Conservation (phyloP, 1,140 invertebrate species). For the Atta cephalotes region DNA sequence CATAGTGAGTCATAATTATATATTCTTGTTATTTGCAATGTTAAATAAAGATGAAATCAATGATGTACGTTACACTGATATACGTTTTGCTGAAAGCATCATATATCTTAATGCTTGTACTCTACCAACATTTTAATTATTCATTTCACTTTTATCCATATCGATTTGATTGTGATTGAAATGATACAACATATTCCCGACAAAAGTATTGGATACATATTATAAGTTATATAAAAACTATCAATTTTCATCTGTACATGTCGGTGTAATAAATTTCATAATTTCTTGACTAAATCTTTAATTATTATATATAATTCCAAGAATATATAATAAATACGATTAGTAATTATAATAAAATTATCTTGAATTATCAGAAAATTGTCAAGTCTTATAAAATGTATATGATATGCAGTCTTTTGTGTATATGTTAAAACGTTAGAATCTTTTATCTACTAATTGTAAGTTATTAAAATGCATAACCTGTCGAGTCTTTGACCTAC, state of each 20-base stretch:
- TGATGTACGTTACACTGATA: too few species aligned
- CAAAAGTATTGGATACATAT: background rate
- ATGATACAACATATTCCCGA: too few species aligned
- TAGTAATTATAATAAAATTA: background rate
- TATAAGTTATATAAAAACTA: background rate
- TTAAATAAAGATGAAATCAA: too few species aligned
- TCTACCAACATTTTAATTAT: background rate
- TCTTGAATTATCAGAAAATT: background rate
- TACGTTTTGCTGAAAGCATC: too few species aligned
- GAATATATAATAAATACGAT: background rate
- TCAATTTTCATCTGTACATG: background rate
- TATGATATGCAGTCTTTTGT: background rate
- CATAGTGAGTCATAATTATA: too few species aligned
- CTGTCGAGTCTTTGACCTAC: constrained; percentile 62
- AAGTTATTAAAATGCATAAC: constrained; percentile 48
- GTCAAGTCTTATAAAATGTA: background rate
- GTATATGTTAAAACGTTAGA: constrained; percentile 27
- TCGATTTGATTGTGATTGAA: too few species aligned
- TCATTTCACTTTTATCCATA: too few species aligned
- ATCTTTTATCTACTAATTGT: constrained; percentile 19
- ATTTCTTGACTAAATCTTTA: background rate
- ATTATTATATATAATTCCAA: background rate
- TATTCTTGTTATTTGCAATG: too few species aligned
- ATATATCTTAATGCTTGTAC: background rate
- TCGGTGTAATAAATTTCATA: background rate